phyloP scores from a whole-genome alignment of 2,113 vertebrate genomes.

The Pleuronectes platessa region DNA sequence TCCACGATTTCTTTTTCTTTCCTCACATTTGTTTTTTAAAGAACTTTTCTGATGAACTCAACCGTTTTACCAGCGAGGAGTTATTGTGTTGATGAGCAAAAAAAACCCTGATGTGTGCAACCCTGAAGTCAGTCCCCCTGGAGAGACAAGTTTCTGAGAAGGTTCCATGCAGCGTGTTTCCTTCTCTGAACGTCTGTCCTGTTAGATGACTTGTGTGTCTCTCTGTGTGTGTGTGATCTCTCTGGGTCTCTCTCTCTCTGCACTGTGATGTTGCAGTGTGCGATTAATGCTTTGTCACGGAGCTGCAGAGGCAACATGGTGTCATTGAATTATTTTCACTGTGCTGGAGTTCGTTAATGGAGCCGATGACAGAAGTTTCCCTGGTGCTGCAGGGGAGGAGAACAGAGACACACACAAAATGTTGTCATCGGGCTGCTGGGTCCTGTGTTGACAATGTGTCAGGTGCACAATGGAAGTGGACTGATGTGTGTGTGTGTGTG shows the following conservation, averaged over 20 bases:
- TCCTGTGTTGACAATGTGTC: neutral
- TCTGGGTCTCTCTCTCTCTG: neutral
- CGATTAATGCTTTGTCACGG: conserved; percentile 13
- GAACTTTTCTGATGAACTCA: too few relatives aligned
- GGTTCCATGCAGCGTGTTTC: neutral
- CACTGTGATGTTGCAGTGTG: neutral
- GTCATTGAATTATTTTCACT: neutral
- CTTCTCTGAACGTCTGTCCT: neutral
- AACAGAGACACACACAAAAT: neutral
- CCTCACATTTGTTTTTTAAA: too few relatives aligned
- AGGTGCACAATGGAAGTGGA: conserved; percentile 2
- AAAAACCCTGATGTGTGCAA: too few relatives aligned
- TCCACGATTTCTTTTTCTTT: too few relatives aligned
- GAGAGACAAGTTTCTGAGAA: neutral
- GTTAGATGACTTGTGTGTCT: neutral
- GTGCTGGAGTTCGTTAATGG: neutral
- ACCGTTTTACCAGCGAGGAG: too few relatives aligned
- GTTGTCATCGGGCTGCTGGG: neutral
- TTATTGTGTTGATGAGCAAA: too few relatives aligned
- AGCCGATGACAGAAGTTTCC: neutral
- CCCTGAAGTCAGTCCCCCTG: neutral
- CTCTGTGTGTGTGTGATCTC: neutral
- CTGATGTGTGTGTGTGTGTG: neutral
- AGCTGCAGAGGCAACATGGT: neutral
- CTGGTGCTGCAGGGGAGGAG: neutral